These are phyloP conservation scores for Neoscelio sp. DNA, from an alignment of 2,888 invertebrate genomes.

Conservation along the genomic window DNA sequence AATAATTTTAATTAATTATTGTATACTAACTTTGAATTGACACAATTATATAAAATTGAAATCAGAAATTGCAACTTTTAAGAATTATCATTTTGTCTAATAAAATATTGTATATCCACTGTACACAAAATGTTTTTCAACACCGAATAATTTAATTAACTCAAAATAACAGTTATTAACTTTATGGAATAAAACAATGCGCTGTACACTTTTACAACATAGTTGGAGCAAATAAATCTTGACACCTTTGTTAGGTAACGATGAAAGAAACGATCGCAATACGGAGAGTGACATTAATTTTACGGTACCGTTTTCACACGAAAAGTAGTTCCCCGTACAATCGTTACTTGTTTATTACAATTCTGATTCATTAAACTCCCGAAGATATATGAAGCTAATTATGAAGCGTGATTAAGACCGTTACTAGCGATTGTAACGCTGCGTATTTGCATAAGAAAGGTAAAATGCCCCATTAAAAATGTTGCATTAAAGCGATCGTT, in stretches of 20 bases:
- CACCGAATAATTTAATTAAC: neutral
- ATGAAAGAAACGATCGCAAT: slow-evolving; percentile 37
- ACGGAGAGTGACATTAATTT: slow-evolving; percentile 40
- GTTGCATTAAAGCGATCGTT: slow-evolving; percentile 12
- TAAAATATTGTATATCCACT: no score
- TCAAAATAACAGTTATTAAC: slow-evolving; percentile 15
- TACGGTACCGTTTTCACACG: slow-evolving; percentile 32
- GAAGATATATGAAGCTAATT: slow-evolving; percentile 45
- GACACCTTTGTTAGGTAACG: slow-evolving; percentile 23
- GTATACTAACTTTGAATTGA: no score
- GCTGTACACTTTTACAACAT: slow-evolving; percentile 11
- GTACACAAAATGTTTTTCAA: neutral
- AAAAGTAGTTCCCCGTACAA: slow-evolving; percentile 27
- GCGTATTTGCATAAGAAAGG: slow-evolving; percentile 38
- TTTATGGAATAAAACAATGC: slow-evolving; percentile 27
- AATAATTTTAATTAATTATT: no score
- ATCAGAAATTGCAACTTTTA: no score
- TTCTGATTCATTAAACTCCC: slow-evolving; percentile 22
- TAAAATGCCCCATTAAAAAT: slow-evolving; percentile 2
- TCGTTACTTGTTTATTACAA: slow-evolving; percentile 24
- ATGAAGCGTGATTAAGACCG: slow-evolving; percentile 23
- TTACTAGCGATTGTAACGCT: neutral
- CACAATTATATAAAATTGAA: no score
- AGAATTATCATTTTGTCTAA: neutral
- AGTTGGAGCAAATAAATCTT: slow-evolving; percentile 31